Evolutionary conservation across 2,113 vertebrate species (phyloP), one percentile per base, ranked within the genome.

Genomic region (Gnathonemus longibarbis): DNA sequence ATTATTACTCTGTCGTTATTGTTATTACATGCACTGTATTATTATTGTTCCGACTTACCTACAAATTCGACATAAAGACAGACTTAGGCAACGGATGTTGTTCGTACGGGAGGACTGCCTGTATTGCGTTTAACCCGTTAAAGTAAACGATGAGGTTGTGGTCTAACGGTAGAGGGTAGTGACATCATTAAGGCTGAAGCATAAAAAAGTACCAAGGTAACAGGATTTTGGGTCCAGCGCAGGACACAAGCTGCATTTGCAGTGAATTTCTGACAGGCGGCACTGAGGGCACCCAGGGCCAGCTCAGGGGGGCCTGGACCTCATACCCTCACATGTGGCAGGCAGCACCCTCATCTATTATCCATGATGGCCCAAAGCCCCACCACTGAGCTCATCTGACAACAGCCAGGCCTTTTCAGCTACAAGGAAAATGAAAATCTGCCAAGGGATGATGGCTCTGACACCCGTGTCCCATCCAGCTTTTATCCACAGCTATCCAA

Each of bases 341-440:
- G 80, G 90, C 84, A 89, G 50, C 89, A 87, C 70, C 9, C 52
- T 80, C 52, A 92, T 94, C 88, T 84, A 93, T 95, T 93, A 93
- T 94, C 92, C 83, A 93, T 89, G 88, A 83, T 24, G 84, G 74
- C 45, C 62, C 45, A 46, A 39, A 84, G 83, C 42, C 83, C 24
- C 19, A 83, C 90, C 24, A 90, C 84, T 83, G 89, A 90, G 90
- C 90, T 90, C 90, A 89, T 62, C 83, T 35, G 35, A 62, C 89
- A 89, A 77, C 83, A 58, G 89, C 24, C 80, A 15, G 21, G 35
- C 21, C 80, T 39, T 31, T 89, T 58, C 31, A 52, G 21, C 4
- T 15, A 42, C 90, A 90, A 91, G 90, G 91, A 88, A 91, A 91
- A 91, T 91, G 89, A 92, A 89, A 50, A 53, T 89, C 88, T 84